These are phyloP conservation scores for Micromussa lordhowensis DNA, from an alignment of 92 coral and sea anemone genomes.

Conservation along the genomic window DNA sequence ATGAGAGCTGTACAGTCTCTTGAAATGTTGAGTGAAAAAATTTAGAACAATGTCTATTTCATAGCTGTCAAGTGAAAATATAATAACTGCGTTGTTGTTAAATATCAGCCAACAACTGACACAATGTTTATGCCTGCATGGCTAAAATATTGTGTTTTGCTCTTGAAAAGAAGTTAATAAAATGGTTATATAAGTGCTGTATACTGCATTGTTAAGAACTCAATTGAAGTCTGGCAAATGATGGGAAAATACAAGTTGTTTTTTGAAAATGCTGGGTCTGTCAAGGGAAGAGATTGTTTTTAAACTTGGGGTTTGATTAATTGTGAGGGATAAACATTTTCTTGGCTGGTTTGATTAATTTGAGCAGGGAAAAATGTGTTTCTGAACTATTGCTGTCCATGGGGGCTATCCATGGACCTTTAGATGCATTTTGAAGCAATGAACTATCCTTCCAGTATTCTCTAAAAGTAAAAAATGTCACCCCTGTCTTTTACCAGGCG, in stretches of 20 bases:
- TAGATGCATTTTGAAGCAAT: background rate
- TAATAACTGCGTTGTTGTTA: too few relatives aligned
- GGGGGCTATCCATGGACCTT: background rate
- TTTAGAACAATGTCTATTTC: too few relatives aligned
- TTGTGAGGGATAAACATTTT: background rate
- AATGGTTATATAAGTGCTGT: too few relatives aligned
- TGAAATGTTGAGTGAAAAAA: background rate
- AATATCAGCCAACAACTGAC: too few relatives aligned
- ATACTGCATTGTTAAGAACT: too few relatives aligned
- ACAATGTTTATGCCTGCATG: too few relatives aligned
- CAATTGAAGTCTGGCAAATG: background rate
- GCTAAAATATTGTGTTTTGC: too few relatives aligned
- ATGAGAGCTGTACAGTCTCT: background rate
- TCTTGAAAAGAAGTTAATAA: too few relatives aligned
- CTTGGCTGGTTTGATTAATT: background rate
- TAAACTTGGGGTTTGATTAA: background rate
- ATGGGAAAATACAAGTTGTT: background rate
- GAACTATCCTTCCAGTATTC: background rate
- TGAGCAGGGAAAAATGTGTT: background rate
- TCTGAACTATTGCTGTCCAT: too few relatives aligned
- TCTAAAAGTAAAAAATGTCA: background rate
- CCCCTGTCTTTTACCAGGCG: slow-evolving; percentile 29
- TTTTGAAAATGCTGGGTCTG: background rate
- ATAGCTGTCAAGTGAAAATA: too few relatives aligned
- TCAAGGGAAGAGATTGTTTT: background rate